These are phyloP conservation scores for Cheilosia urbana DNA, from an alignment of 2,888 invertebrate species.

Conservation along the genomic window DNA sequence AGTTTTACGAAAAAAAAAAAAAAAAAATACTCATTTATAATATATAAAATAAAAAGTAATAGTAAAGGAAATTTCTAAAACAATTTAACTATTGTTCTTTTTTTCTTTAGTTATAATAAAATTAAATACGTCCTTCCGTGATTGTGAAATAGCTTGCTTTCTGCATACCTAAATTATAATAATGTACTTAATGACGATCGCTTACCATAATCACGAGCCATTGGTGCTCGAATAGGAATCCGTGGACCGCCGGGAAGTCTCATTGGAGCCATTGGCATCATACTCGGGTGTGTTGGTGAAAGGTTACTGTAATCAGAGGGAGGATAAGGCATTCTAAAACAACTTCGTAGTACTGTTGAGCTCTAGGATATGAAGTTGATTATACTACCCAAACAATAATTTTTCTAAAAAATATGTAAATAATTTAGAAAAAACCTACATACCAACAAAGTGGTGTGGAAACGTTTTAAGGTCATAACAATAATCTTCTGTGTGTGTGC, in stretches of 20 bases:
- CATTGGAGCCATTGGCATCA: conserved; percentile 88
- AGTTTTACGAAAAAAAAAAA: conserved; percentile 25
- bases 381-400: conserved; percentile 58
- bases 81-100: conserved; percentile 29
- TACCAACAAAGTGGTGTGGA: not conserved
- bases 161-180: conserved; percentile 49
- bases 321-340: conserved; percentile 60
- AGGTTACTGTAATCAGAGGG: conserved; percentile 81
- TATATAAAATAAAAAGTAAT: conserved; percentile 4
- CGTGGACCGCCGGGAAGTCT: conserved; percentile 85
- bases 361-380: not conserved
- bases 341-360: conserved; percentile 38
- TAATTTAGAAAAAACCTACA: not conserved
- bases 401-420: not conserved
- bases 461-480: too few relatives aligned
- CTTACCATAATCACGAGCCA: conserved; percentile 96
- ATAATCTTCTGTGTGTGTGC: too few relatives aligned
- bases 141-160: conserved; percentile 42
- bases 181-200: conserved; percentile 78
- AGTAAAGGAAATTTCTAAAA: conserved; percentile 27
- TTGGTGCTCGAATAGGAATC: conserved; percentile 85
- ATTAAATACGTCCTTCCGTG: conserved; percentile 33
- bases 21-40: conserved; percentile 1
- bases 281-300: conserved; percentile 90
- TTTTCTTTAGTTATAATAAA: not conserved